Evolutionary conservation across 2,797 vertebrate genomes (phyloP), one percentile per base, ranked within the genome.

Genomic region (Syngnathus acus): DNA sequence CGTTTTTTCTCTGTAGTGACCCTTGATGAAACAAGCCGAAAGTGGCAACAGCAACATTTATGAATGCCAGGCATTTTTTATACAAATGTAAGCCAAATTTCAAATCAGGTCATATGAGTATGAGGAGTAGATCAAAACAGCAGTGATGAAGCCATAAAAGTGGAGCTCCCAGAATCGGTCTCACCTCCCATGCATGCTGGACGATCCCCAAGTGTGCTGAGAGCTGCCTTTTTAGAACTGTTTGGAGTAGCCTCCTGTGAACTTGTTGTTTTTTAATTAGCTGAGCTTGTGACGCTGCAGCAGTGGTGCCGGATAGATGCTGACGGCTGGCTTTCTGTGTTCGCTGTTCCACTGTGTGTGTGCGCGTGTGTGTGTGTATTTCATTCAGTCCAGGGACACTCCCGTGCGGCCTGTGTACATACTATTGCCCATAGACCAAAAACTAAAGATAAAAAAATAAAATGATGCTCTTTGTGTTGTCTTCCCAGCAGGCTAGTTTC

Each of bases 211-310:
- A 75, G 88, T 89, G 91, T 91, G 91, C 90, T 92, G 91, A 92
- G 90, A 83, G 87, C 65, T 88, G 80, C 85, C 88, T 89, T 65
- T 90, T 90, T 83, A 84, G 71, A 84, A 78, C 80, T 67, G 86
- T 89, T 89, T 87, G 85, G 81, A 87, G 88, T 84, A 78, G 87
- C 88, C 88, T 89, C 86, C 87, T 88, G 86, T 89, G 86, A 88
- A 90, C 87, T 87, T 92, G 89, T 92, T 92, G 89, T 91, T 92
- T 92, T 91, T 92, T 92, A 92, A 92, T 92, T 92, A 92, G 88
- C 85, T 72, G 70, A 84, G 84, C 83, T 89, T 67, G 78, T 86
- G 81, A 84, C 84, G 78, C 77, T 74, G 81, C 84, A 70, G 78
- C 78, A 64, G 75, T 70, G 81, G 32, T 69, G 70, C 65, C 40